A percentile compares a stretch with the other conserved stretches of the same genome.
phyloP scores from a whole-genome alignment of 1,140 invertebrate species.

The Euborellia annulipes region DNA sequence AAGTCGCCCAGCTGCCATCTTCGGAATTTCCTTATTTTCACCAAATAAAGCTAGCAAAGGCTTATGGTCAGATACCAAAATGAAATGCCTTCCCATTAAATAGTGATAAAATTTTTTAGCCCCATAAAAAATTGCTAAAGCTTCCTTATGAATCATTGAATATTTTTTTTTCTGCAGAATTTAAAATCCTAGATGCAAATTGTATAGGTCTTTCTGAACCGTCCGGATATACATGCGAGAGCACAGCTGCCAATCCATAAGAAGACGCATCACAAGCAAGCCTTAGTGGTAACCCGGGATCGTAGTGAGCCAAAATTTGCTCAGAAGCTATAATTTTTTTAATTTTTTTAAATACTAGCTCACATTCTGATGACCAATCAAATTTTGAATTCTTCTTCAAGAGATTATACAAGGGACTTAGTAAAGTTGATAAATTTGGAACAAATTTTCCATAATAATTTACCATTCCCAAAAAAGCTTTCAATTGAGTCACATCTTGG shows the following conservation, averaged over 20 bases:
- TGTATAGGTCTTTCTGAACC: conserved; percentile 25
- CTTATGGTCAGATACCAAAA: conserved; percentile 31
- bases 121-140: conserved; percentile 31
- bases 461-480: conserved; percentile 23
- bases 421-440: conserved; percentile 15
- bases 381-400: conserved; percentile 13
- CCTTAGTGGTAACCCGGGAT: conserved; percentile 30
- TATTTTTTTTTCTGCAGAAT: conserved; percentile 29
- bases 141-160: conserved; percentile 35
- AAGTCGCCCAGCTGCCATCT: conserved; percentile 20
- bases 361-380: conserved; percentile 15
- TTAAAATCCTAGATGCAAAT: conserved; percentile 28
- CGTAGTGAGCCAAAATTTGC: conserved; percentile 22
- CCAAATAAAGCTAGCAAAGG: conserved; percentile 30
- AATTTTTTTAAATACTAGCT: conserved; percentile 16
- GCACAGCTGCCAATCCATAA: conserved; percentile 13
- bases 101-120: conserved; percentile 35
- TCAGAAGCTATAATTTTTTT: conserved; percentile 16
- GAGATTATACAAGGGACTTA: conserved; percentile 19
- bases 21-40: conserved; percentile 20
- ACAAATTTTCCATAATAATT: conserved; percentile 28
- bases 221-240: conserved; percentile 15
- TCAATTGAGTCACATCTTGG: conserved; percentile 19
- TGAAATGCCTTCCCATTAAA: conserved; percentile 32
- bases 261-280: conserved; percentile 26